Conservation (phyloP, 2,888 invertebrate genomes). For the Mimas tiliae region DNA sequence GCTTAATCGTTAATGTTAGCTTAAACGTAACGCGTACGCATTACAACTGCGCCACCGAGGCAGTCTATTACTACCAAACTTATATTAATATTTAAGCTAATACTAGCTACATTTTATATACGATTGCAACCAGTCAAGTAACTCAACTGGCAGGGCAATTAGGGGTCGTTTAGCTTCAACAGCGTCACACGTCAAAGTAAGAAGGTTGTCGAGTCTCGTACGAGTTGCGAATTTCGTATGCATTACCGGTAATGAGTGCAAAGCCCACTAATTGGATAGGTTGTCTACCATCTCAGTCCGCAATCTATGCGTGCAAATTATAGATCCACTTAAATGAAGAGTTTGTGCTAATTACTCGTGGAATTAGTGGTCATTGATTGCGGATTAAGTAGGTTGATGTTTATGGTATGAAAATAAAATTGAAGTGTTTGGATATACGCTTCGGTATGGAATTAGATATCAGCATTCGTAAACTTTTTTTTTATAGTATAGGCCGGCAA, state of each 20-base stretch:
- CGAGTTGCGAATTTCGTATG: constrained; percentile 4
- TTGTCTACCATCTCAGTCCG: background rate
- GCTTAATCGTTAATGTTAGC: too few relatives aligned
- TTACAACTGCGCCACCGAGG: too few relatives aligned
- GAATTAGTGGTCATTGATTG: background rate
- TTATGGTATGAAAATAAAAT: background rate
- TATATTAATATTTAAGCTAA: too few relatives aligned
- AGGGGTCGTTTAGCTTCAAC: constrained; percentile 8
- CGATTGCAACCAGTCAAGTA: background rate
- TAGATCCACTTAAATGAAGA: background rate
- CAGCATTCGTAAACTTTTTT: background rate
- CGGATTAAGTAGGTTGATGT: background rate
- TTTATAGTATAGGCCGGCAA: too few relatives aligned
- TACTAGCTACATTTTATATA: too few relatives aligned
- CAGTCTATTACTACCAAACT: too few relatives aligned
- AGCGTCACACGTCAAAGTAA: constrained; percentile 9
- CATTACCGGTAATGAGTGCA: constrained; percentile 13
- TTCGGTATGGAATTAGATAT: background rate
- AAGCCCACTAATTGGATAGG: constrained; percentile 15
- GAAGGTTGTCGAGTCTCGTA: background rate
- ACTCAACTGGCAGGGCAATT: constrained; percentile 1
- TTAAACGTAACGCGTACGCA: too few relatives aligned
- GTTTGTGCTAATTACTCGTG: constrained; percentile 9
- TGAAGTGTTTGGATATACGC: too few relatives aligned
- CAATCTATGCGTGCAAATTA: background rate